These are phyloP conservation scores for Morus bassanus DNA, from an alignment of 2,797 vertebrate species.

Conservation along the genomic window DNA sequence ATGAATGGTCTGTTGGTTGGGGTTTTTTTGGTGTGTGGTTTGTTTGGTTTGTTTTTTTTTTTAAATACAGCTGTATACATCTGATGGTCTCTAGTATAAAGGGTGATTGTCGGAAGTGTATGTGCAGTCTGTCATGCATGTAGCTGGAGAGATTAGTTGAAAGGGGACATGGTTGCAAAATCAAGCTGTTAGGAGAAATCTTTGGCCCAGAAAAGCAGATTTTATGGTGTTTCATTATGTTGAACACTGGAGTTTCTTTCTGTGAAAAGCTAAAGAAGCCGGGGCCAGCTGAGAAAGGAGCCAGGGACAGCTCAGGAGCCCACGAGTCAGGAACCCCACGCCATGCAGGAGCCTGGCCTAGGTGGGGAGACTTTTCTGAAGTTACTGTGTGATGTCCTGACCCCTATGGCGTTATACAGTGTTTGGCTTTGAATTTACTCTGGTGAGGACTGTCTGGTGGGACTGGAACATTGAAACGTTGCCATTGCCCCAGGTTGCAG, in stretches of 20 bases:
- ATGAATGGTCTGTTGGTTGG: background rate
- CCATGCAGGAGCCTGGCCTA: background rate
- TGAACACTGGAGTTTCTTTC: background rate
- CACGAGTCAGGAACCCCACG: background rate
- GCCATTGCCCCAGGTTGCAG: background rate
- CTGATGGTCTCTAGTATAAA: background rate
- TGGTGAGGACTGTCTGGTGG: background rate
- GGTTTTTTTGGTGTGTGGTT: too few species aligned
- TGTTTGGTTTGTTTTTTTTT: background rate
- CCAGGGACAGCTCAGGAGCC: background rate
- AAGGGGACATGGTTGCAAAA: background rate
- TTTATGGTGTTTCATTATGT: background rate
- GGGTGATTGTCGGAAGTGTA: background rate
- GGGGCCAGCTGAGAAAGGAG: background rate
- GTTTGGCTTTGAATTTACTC: background rate
- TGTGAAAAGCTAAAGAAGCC: background rate
- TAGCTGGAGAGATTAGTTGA: background rate
- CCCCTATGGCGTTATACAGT: rapidly evolving
- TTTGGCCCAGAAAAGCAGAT: background rate
- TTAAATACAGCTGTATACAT: background rate
- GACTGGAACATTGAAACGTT: background rate
- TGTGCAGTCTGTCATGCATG: rapidly evolving
- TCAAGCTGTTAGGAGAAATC: background rate
- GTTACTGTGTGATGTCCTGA: background rate
- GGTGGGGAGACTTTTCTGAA: background rate